A percentile compares a stretch with the other conserved stretches of the same genome.
Evolutionary conservation across 2,888 invertebrate genomes (phyloP).

Genomic region (Rhogogaster chlorosoma): DNA sequence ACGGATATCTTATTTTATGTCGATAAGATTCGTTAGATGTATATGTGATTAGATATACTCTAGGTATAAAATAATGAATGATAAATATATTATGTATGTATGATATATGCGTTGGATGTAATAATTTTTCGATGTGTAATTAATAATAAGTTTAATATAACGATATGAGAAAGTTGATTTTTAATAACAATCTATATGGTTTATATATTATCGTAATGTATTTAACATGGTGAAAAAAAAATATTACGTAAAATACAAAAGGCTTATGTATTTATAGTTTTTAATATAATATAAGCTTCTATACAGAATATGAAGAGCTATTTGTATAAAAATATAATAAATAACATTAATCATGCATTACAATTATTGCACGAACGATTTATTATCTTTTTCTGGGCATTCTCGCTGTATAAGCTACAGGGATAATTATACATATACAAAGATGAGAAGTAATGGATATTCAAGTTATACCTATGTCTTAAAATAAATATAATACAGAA

Average conservation of each 20-base stretch:
- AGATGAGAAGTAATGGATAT: not conserved
- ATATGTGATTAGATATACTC: not conserved
- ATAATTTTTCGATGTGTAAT: not conserved
- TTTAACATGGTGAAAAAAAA: not conserved
- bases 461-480: no score
- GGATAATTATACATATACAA: not conserved
- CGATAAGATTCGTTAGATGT: not conserved
- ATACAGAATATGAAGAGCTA: not conserved
- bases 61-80: not conserved
- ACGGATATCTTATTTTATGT: not conserved
- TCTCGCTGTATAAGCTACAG: not conserved
- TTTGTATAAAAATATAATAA: conserved; percentile 7
- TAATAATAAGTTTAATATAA: not conserved
- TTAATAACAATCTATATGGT: not conserved
- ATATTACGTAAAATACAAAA: not conserved
- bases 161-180: not conserved
- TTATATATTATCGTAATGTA: not conserved
- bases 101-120: not conserved
- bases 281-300: not conserved
- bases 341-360: not conserved
- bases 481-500: no score
- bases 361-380: not conserved
- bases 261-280: not conserved
- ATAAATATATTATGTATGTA: not conserved
- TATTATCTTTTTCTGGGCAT: not conserved